phyloP scores from a whole-genome alignment of 2,888 invertebrate species.

The Dascillus cervinus region DNA sequence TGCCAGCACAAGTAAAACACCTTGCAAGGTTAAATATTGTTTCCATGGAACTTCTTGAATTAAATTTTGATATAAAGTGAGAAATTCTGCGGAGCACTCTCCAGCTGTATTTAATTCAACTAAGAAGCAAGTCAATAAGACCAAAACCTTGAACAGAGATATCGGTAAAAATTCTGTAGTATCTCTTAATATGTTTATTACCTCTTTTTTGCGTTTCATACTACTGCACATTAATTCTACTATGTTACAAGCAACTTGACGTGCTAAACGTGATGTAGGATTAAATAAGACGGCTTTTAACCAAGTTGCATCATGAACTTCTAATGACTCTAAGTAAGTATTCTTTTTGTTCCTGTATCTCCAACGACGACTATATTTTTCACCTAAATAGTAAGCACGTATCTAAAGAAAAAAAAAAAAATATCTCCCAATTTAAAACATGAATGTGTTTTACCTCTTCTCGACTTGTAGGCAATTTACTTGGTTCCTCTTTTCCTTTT shows the following conservation, averaged over 20 bases:
- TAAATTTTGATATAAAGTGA: conserved; percentile 77
- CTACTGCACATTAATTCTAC: conserved; percentile 73
- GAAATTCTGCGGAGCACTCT: conserved; percentile 87
- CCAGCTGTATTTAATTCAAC: conserved; percentile 81
- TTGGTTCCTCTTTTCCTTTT: conserved; percentile 33
- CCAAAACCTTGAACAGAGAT: conserved; percentile 56
- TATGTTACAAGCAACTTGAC: conserved; percentile 84
- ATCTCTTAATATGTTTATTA: conserved; percentile 22
- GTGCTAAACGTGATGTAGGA: conserved; percentile 79
- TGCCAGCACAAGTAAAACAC: conserved; percentile 77
- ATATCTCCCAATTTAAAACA: too few relatives aligned
- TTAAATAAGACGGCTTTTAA: conserved; percentile 88
- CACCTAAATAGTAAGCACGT: conserved; percentile 54
- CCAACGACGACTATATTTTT: conserved; percentile 73
- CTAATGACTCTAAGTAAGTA: conserved; percentile 42
- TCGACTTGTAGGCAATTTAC: conserved; percentile 27
- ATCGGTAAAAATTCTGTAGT: conserved; percentile 1
- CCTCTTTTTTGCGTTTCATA: conserved; percentile 59
- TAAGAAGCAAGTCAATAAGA: conserved; percentile 80
- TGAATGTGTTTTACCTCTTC: too few relatives aligned
- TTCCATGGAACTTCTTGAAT: conserved; percentile 87
- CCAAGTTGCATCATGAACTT: conserved; percentile 69
- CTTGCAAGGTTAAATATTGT: conserved; percentile 82
- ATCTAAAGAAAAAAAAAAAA: conserved; percentile 17
- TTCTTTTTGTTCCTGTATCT: conserved; percentile 32